Base-by-base conservation (phyloP, 2,888 invertebrate species). In the Diarsia brunnea region DNA sequence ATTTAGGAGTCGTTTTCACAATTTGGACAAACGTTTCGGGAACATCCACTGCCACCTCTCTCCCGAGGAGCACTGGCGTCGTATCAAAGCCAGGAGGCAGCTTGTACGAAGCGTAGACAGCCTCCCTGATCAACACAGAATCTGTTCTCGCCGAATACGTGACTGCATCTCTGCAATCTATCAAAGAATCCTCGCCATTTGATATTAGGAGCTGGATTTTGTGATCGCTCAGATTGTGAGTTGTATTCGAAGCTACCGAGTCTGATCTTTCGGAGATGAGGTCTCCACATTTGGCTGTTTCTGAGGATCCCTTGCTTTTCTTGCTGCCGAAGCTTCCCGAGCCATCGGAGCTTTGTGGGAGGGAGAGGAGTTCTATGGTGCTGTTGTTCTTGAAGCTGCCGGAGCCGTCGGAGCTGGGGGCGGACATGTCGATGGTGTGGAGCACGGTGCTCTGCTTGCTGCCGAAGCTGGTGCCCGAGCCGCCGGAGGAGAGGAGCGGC, bases 11-110 rank as follows among this genome's bases (percentile, higher is more conserved):
- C 3, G 97, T 97, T 97, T 98, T 99, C 93, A 98, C 98, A 85
- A 98, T 97, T 91, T 98, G 98, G 84, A 98, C 97, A 95, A 99
- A 99, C 90, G 98, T 97, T 83, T 98, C 98, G 8, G 99, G 99
- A 84, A 98, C 98, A 94, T 99, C 99, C 77, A 99, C 98, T 5
- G 99, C 98, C 97, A 98, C 96, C 93, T 98, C 98, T 81, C 97
- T 89, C 24, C 96, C 96, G 47, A 96, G 92, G 73, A 96, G 92
- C 76, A 96, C 96, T 79, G 96, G 96, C 31, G 97, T 96, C 84
- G 97, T 93, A 85, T 96, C 96, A 86, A 95, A 96, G 70, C 96
- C 95, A 10, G 96, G 94, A 7, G 96, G 96, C 86, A 96, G 92
- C 89, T 95, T 94, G 89, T 95, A 95, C 11, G 96, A 94, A 14